Evolutionary conservation across 2,888 invertebrate species (phyloP).

Genomic region (Amphipyra tragopoginis): DNA sequence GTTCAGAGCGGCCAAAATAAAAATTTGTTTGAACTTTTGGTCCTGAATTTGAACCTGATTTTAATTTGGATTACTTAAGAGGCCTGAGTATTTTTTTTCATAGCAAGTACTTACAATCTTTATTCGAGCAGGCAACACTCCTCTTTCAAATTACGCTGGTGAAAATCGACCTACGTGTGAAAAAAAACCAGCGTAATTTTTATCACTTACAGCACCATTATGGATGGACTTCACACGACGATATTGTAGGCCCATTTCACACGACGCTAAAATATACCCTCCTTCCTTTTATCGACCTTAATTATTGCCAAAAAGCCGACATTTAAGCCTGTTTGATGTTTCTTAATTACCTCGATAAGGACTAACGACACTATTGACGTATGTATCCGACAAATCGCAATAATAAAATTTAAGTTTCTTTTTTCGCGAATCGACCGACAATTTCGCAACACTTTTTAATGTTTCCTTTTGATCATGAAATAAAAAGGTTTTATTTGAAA

Average conservation of each 20-base stretch:
- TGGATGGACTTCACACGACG: slow-evolving; percentile 50
- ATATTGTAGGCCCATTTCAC: slow-evolving; percentile 54
- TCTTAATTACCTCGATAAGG: slow-evolving; percentile 65
- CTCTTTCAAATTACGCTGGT: no score
- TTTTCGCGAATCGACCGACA: slow-evolving; percentile 48
- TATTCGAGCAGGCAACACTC: no score
- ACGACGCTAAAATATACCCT: slow-evolving; percentile 58
- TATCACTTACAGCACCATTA: slow-evolving; percentile 8
- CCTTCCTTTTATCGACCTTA: slow-evolving; percentile 52
- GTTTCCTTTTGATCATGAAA: slow-evolving; percentile 63
- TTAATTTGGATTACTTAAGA: no score
- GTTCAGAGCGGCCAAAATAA: no score
- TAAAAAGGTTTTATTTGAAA: slow-evolving; percentile 55
- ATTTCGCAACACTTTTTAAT: slow-evolving; percentile 59
- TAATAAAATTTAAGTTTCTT: slow-evolving; percentile 57
- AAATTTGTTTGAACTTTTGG: no score
- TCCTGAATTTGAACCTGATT: no score
- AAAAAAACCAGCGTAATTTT: neutral
- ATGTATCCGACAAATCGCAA: slow-evolving; percentile 66
- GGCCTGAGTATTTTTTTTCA: no score
- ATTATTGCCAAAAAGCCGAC: slow-evolving; percentile 56
- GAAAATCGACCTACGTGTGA: neutral
- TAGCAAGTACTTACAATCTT: no score
- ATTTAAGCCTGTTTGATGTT: slow-evolving; percentile 61
- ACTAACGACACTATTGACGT: slow-evolving; percentile 64